These are phyloP conservation scores for Ptilorrhoa leucosticta DNA, from an alignment of 2,113 vertebrate species.

Conservation along the genomic window DNA sequence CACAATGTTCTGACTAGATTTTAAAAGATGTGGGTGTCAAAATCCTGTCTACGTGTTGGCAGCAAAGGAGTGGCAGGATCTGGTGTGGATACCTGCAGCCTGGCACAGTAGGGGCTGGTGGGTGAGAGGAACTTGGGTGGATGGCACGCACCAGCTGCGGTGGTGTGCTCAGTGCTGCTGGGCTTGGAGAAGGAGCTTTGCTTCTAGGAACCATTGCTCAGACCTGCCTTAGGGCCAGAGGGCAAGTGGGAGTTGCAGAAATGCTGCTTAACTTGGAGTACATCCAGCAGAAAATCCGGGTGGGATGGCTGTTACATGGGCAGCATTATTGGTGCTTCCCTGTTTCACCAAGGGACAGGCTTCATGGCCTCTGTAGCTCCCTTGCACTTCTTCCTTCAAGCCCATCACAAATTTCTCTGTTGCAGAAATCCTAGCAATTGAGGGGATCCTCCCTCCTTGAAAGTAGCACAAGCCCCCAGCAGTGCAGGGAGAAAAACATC, in stretches of 20 bases:
- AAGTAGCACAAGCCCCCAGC: background rate
- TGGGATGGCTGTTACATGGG: no score
- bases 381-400: background rate
- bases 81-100: background rate
- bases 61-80: background rate
- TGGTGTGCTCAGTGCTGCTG: background rate
- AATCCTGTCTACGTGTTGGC: background rate
- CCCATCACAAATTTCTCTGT: background rate
- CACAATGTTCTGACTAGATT: background rate
- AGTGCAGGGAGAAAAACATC: background rate
- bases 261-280: background rate
- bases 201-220: background rate
- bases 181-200: background rate
- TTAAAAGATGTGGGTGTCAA: background rate
- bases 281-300: background rate
- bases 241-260: background rate
- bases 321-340: background rate
- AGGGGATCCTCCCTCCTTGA: background rate
- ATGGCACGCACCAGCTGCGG: accelerated
- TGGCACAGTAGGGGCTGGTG: background rate
- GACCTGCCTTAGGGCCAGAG: background rate
- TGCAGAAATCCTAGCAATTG: background rate
- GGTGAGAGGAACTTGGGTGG: background rate
- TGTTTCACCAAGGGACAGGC: background rate
- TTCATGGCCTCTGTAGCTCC: background rate